phyloP scores from a whole-genome alignment of 1,140 invertebrate species.

The Trichoplusia ni region DNA sequence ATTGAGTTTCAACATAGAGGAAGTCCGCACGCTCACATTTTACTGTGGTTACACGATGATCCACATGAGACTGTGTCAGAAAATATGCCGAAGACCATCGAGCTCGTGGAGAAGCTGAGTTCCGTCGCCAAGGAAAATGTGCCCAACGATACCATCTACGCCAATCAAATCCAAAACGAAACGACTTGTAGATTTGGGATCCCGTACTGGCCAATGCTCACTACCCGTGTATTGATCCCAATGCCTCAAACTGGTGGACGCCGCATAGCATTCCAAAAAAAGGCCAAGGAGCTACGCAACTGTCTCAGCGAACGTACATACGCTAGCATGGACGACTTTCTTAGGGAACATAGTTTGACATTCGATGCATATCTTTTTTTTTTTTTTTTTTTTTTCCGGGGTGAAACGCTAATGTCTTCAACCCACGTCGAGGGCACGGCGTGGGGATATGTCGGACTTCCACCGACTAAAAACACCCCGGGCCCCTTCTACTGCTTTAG shows the following conservation, averaged over 20 bases:
- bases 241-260: conserved; percentile 52
- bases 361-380: too few relatives aligned
- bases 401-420: too few relatives aligned
- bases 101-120: conserved; percentile 53
- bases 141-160: conserved; percentile 46
- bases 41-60: conserved; percentile 59
- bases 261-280: conserved; percentile 47
- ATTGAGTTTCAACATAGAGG: conserved; percentile 61
- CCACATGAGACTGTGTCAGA: conserved; percentile 53
- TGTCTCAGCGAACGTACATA: conserved; percentile 48
- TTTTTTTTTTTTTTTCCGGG: too few relatives aligned
- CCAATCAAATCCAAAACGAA: conserved; percentile 61
- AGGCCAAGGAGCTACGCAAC: conserved; percentile 48
- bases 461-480: too few relatives aligned
- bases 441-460: too few relatives aligned
- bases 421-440: too few relatives aligned
- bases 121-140: conserved; percentile 51
- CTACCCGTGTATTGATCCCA: conserved; percentile 54
- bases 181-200: conserved; percentile 60
- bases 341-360: conserved; percentile 50
- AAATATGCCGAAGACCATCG: conserved; percentile 58
- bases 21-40: conserved; percentile 60
- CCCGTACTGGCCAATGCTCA: conserved; percentile 57
- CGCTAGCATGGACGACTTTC: conserved; percentile 50
- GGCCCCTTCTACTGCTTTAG: too few relatives aligned